Conservation (phyloP, 2,888 invertebrate species). For the Barypeithes pellucidus region DNA sequence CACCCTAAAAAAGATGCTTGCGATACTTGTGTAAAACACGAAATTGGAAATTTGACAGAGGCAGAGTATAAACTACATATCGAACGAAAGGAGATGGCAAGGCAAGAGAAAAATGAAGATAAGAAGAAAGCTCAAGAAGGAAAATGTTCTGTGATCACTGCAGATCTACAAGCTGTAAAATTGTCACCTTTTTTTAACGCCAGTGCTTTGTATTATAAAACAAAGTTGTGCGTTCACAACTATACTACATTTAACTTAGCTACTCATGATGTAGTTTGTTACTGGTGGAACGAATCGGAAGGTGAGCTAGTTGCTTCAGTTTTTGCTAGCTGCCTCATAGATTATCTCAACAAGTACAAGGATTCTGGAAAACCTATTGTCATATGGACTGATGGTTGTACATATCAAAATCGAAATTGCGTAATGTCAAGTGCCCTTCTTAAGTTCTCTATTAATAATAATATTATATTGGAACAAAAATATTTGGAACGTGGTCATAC, state of each 20-base stretch:
- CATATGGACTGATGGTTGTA: conserved; percentile 42
- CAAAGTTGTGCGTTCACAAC: conserved; percentile 61
- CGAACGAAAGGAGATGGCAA: conserved; percentile 15
- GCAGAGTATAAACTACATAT: too few species aligned
- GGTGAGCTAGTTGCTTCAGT: conserved; percentile 45
- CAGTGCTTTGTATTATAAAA: conserved; percentile 62
- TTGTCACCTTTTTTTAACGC: conserved; percentile 45
- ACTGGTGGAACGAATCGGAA: conserved; percentile 46
- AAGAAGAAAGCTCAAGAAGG: conserved; percentile 17
- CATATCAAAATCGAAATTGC: too few species aligned
- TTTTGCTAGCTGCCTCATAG: too few species aligned
- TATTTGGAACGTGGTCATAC: too few species aligned
- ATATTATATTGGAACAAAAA: too few species aligned
- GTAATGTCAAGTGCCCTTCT: too few species aligned
- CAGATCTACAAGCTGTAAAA: conserved; percentile 28
- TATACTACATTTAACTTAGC: conserved; percentile 57
- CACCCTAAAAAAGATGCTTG: too few species aligned
- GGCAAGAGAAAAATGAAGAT: conserved; percentile 12
- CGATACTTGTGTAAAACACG: too few species aligned
- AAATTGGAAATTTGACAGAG: too few species aligned
- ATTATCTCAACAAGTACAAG: conserved; percentile 38
- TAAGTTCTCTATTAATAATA: too few species aligned
- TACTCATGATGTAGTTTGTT: conserved; percentile 55
- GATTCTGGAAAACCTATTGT: conserved; percentile 30
- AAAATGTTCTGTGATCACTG: conserved; percentile 25